Base-by-base conservation (phyloP, 2,113 vertebrate species). In the Dicrurus megarhynchus region DNA sequence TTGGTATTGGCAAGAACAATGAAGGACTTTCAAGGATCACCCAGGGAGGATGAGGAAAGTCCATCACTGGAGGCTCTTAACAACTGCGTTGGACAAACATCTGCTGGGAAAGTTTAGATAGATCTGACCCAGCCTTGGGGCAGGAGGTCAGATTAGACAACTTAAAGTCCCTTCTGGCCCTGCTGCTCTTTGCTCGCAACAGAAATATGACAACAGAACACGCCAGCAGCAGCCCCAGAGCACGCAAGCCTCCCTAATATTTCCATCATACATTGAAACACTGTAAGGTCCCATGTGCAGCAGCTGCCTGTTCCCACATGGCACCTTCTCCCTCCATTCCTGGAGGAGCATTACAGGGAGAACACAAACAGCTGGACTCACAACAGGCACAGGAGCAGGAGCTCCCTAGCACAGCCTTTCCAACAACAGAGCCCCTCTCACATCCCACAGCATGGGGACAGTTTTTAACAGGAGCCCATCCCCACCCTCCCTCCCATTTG, bases 41-140 rank as follows among this genome's bases (percentile, higher is more conserved):
- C 65, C 90, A 57, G 20, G 37, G 83, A 95, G 32, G n/a, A 88
- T 10, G 50, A 46, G 50, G 50, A 53, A 80, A 94, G n/a, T 53
- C 78, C 42, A 74, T 50, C 70, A 69, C 49, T 60, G 46, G 27
- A 79, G 41, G 53, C 60, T 84, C 84, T 89, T 71, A 91, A 87
- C 52, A 93, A 93, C 44, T 64, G 41, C 3, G 9, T 41, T 90
- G 87, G 65, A 91, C 74, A 95, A 96, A 93, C 37, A 93, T 71
- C 84, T 93, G 88, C 87, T 93, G 92, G 92, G 88, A 92, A 95
- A 93, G 92, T 92, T 95, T 90, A 87, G 59, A 77, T 9, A 92
- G 96, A 73, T 59, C 44, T 94, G 95, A 91, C 69, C 53, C 61
- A 68, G 65, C 32, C 60, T 33, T 71, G 64, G 47, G 52, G 69